Conservation (phyloP, 1,140 invertebrate genomes). For the Pseudomyrmex flavicornis region DNA sequence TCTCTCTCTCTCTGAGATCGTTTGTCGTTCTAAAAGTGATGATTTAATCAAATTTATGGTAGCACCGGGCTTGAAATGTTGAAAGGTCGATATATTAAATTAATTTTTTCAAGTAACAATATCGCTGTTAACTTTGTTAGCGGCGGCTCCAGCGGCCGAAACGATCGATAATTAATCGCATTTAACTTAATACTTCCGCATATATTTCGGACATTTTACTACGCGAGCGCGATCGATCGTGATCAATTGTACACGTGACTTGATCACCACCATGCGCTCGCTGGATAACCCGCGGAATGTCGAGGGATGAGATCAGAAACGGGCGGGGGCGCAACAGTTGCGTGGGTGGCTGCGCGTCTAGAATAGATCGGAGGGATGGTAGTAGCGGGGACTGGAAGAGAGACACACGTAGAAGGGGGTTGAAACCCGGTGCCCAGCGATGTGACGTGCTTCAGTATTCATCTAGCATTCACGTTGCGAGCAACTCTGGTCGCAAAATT, state of each 20-base stretch:
- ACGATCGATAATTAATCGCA: slow-evolving; percentile 35
- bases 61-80: background rate
- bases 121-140: slow-evolving; percentile 39
- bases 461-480: slow-evolving; percentile 67
- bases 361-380: slow-evolving; percentile 50
- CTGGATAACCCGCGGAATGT: slow-evolving; percentile 63
- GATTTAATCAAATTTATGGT: slow-evolving; percentile 38
- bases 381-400: slow-evolving; percentile 54
- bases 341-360: slow-evolving; percentile 80
- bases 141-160: too few species aligned
- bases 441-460: slow-evolving; percentile 72
- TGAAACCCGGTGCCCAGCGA: slow-evolving; percentile 64
- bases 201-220: background rate
- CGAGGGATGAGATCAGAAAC: slow-evolving; percentile 69
- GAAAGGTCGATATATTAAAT: slow-evolving; percentile 51
- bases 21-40: slow-evolving; percentile 37
- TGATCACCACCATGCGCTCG: slow-evolving; percentile 37
- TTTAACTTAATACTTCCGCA: slow-evolving; percentile 3
- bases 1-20: background rate
- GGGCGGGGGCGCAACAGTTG: slow-evolving; percentile 80
- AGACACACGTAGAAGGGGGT: slow-evolving; percentile 67
- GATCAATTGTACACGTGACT: slow-evolving; percentile 59
- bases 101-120: slow-evolving; percentile 48
- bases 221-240: slow-evolving; percentile 22
- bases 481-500: slow-evolving; percentile 51